Percentiles rank a stretch among this genome's conserved stretches.
Evolutionary conservation across 2,888 invertebrate genomes (phyloP).

Genomic region (Platycheirus albimanus): DNA sequence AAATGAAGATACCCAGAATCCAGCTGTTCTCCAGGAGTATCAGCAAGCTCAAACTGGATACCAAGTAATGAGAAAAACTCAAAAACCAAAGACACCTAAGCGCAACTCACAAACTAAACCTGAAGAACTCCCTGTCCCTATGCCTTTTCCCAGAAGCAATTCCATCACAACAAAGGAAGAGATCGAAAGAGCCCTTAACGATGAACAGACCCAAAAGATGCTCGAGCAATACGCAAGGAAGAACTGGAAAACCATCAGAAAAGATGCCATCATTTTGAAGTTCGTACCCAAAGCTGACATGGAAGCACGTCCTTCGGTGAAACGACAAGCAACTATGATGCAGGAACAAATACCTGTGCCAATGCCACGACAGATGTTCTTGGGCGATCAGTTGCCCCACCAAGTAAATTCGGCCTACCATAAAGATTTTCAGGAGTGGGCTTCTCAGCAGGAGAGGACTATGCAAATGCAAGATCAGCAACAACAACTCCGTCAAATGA

Average conservation of each 20-base stretch:
- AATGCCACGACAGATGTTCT: constrained; percentile 6
- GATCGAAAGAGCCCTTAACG: constrained; percentile 79
- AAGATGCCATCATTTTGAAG: constrained; percentile 57
- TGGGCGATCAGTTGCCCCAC: background rate
- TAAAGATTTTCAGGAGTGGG: constrained; percentile 1
- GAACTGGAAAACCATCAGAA: constrained; percentile 48
- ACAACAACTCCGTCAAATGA: constrained; percentile 11
- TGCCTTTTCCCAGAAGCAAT: constrained; percentile 76
- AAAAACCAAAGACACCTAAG: background rate
- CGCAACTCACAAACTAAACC: constrained; percentile 15
- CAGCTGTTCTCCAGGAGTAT: constrained; percentile 51
- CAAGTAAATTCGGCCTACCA: constrained; percentile 3
- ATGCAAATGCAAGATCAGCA: constrained; percentile 19
- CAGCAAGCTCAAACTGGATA: constrained; percentile 37
- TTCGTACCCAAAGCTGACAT: constrained; percentile 40
- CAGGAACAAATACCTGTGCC: constrained; percentile 4
- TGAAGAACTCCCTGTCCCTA: constrained; percentile 67
- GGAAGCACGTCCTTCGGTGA: constrained; percentile 56
- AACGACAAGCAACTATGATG: constrained; percentile 44
- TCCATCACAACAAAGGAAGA: constrained; percentile 79
- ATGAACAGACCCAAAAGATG: constrained; percentile 78
- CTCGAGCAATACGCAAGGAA: constrained; percentile 77
- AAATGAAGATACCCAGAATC: constrained; percentile 41
- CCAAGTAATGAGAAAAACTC: background rate
- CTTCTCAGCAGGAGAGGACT: background rate